Base-by-base conservation (phyloP, 1,140 invertebrate genomes). In the Tachypleus tridentatus region DNA sequence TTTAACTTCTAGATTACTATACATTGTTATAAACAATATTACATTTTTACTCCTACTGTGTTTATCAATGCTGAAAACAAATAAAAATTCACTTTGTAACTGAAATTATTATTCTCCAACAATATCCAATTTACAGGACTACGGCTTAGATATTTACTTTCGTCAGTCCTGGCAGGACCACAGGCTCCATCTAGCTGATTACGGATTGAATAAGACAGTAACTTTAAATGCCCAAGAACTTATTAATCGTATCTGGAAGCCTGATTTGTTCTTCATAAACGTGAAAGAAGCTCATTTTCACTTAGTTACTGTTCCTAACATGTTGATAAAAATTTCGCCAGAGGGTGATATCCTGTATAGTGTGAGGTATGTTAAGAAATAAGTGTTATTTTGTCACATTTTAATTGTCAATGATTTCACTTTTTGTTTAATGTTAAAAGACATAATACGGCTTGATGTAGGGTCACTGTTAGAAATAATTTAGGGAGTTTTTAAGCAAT, bases 261-360 rank as follows among this genome's bases (percentile, higher is more conserved):
- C 78, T 3, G 78, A 80, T 63, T 67, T 77, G 6, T 79, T 76
- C 64, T 80, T 80, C 51, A 71, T 75, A 9, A 80, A 80, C 64
- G 76, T 79, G 61, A 80, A 80, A 69, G 68, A 72, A 5, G 78
- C 77, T 3, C 69, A 70, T 50, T 76, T 78, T 51, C 79, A 80
- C 66, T 69, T 75, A 48, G 75, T 80, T 0, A 77, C 79, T 49
- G 74, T 76, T 53, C 73, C 77, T 3, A 81, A 81, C 69, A 73
- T 76, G 54, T 74, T 81, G 57, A 67, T 80, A 51, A 70, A 76
- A n/a, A 71, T 80, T 4, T 70, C 76, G 54, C 71, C 69, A 47
- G 69, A 74, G 48, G 78, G 78, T 7, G 66, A 69, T n/a, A 72
- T 80, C 10, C 69, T 78, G 4, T 80, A 77, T 65, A 78, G 76